Percentiles rank a stretch among this genome's conserved stretches.
Conservation (phyloP, 2,113 vertebrate species). For the Centropus unirufus region DNA sequence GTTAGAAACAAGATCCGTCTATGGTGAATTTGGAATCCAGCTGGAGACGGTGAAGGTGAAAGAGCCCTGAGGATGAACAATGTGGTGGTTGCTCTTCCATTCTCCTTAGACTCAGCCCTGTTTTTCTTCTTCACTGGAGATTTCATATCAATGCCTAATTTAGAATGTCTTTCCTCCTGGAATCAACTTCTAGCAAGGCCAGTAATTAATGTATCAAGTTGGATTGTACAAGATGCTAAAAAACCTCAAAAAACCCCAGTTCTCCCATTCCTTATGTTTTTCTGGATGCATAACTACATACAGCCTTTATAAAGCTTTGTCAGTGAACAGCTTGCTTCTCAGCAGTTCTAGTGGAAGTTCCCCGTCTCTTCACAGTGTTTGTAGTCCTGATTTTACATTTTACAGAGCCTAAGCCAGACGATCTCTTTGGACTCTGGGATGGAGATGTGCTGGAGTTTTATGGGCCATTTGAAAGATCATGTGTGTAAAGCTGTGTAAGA, state of each 20-base stretch:
- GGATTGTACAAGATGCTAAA: not conserved
- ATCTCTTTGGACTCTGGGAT: not conserved
- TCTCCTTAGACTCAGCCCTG: not conserved
- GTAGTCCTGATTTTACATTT: not conserved
- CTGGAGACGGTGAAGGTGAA: not conserved
- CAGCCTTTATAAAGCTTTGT: not conserved
- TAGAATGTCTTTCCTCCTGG: not conserved
- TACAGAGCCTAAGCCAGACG: not conserved
- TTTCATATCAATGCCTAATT: not conserved
- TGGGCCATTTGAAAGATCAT: not conserved
- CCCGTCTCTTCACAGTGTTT: not conserved
- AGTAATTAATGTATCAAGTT: not conserved
- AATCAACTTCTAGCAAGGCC: not conserved
- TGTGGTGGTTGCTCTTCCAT: not conserved
- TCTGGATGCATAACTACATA: not conserved
- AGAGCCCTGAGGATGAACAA: not conserved
- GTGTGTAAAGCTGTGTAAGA: not conserved
- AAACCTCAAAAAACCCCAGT: not conserved
- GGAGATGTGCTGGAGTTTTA: not conserved
- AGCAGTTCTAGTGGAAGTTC: not conserved
- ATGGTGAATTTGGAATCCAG: not conserved
- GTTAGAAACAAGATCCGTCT: not conserved
- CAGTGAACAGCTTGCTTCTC: not conserved
- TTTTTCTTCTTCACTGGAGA: not conserved
- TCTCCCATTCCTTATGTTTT: not conserved